phyloP scores from a whole-genome alignment of 2,888 invertebrate genomes.

The Nasonovia ribisnigri region DNA sequence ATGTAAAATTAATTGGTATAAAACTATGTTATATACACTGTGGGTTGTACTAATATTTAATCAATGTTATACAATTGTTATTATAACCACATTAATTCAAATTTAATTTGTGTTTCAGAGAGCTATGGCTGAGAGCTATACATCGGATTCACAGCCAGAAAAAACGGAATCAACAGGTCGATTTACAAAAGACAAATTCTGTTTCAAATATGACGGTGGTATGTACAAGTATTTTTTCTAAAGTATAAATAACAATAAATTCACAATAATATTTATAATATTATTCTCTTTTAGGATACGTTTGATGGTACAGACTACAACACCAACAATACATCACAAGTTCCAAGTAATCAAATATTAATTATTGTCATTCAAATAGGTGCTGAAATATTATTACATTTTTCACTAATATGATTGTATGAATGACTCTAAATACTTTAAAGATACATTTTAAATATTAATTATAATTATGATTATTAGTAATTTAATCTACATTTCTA shows the following conservation, averaged over 20 bases:
- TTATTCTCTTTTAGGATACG: constrained; percentile 47
- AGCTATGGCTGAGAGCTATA: constrained; percentile 56
- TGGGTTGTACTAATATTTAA: background rate
- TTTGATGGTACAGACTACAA: constrained; percentile 46
- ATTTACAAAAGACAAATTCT: constrained; percentile 43
- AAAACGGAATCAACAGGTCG: constrained; percentile 8
- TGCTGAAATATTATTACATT: background rate
- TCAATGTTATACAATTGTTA: background rate
- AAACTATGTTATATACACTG: background rate
- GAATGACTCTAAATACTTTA: background rate
- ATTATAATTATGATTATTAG: background rate
- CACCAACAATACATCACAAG: constrained; percentile 51
- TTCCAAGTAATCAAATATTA: constrained; percentile 40
- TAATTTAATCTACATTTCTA: background rate
- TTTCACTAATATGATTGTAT: background rate
- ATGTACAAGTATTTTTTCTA: background rate
- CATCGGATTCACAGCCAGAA: constrained; percentile 61
- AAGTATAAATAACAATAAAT: background rate
- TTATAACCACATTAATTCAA: background rate
- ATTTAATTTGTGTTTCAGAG: constrained; percentile 11
- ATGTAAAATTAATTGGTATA: background rate
- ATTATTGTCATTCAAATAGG: background rate
- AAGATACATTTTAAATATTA: background rate
- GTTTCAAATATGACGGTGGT: constrained; percentile 56
- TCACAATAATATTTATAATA: background rate